phyloP scores from a whole-genome alignment of 2,888 invertebrate genomes.

The Augochlorella aurata region DNA sequence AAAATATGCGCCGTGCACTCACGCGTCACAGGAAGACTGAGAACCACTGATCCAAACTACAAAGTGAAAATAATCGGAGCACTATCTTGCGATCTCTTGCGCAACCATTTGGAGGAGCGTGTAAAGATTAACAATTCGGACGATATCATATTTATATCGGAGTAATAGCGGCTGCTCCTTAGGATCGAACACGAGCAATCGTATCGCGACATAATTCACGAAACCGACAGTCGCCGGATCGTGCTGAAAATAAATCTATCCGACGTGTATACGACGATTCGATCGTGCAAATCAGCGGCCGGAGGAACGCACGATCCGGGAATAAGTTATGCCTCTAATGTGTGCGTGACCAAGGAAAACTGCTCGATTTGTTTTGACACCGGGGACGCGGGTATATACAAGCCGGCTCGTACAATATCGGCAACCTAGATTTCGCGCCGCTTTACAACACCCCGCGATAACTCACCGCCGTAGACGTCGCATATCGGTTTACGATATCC shows the following conservation, averaged over 20 bases:
- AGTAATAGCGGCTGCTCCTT: neutral
- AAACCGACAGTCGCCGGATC: slow-evolving; percentile 39
- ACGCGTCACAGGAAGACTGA: too few relatives aligned
- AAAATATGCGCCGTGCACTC: too few relatives aligned
- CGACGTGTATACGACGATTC: slow-evolving; percentile 45
- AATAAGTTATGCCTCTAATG: slow-evolving; percentile 52
- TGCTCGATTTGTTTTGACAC: slow-evolving; percentile 52
- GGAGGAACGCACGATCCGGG: slow-evolving; percentile 43
- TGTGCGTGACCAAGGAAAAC: slow-evolving; percentile 48
- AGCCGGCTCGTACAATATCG: slow-evolving; percentile 33
- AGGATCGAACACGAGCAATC: slow-evolving; percentile 16
- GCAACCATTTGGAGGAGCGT: neutral
- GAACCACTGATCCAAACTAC: too few relatives aligned
- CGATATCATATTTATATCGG: neutral
- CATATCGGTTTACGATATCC: slow-evolving; percentile 39
- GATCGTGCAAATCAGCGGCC: slow-evolving; percentile 55
- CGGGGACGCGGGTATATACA: slow-evolving; percentile 15
- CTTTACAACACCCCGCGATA: slow-evolving; percentile 36
- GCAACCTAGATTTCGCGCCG: slow-evolving; percentile 48
- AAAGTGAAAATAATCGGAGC: too few relatives aligned
- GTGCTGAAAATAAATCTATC: slow-evolving; percentile 47
- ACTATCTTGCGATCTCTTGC: neutral
- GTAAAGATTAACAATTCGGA: neutral
- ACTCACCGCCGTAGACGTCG: slow-evolving; percentile 30
- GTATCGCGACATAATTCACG: slow-evolving; percentile 37